Evolutionary conservation across 2,113 vertebrate genomes (phyloP).

Genomic region (Sceloporus tristichus): DNA sequence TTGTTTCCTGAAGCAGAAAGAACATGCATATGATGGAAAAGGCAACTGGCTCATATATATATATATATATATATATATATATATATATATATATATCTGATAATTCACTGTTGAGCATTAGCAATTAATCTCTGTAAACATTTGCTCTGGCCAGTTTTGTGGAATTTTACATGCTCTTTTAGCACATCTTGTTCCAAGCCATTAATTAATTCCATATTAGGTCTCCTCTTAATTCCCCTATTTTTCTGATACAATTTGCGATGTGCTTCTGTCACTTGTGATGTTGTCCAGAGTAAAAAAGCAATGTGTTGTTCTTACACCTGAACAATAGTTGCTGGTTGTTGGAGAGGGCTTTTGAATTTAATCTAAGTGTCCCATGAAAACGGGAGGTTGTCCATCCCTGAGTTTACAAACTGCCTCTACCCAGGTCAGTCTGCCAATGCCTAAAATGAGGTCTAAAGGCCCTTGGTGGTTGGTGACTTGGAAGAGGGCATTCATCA

Average conservation of each 20-base stretch:
- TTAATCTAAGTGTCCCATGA: too few species aligned
- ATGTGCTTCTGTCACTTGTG: neutral
- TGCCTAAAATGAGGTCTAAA: neutral
- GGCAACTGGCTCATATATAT: neutral
- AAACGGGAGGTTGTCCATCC: neutral
- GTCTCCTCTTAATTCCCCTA: neutral
- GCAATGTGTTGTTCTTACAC: neutral
- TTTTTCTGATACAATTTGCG: neutral
- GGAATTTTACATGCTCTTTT: neutral
- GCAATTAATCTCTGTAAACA: neutral
- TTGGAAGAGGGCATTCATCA: neutral
- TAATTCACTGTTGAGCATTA: neutral
- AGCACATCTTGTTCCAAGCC: neutral
- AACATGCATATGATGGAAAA: neutral
- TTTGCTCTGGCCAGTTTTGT: neutral
- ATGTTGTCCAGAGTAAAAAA: neutral
- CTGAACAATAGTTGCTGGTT: neutral
- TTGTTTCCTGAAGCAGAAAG: conserved; percentile 11
- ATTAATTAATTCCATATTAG: neutral
- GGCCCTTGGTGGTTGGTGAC: too few species aligned
- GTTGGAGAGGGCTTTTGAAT: neutral
- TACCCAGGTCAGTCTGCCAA: neutral
- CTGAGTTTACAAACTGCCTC: neutral
- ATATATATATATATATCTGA: too few species aligned
- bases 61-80: too few species aligned